Base-by-base conservation (phyloP, 2,888 invertebrate species). In the Tryphoninae sp. region DNA sequence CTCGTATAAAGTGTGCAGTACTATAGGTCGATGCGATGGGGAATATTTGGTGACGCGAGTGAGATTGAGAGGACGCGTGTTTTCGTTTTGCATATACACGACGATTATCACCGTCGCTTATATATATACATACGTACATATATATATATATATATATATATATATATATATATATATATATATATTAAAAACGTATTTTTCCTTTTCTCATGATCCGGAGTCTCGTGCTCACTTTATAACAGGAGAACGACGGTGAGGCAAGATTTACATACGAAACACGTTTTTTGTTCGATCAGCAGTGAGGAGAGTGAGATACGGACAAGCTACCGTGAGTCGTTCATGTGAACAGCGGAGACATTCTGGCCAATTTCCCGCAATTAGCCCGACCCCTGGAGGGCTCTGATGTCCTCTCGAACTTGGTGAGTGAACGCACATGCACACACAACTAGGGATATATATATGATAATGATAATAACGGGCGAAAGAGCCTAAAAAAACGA, bases 221-320 rank as follows among this genome's bases (percentile, higher is more conserved):
- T 19, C 19, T 55, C 55, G 16, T 19, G 55, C 62, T 73, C 45
- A 11, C 49, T 19, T 40, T 22, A 33, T 51, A 73, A 72, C 45
- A 49, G 16, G 22, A 19, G 22, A 58, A 19, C 45, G 33, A 72
- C 51, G 22, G 23, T 22, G 42, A 68, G 69, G 65, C 72, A 69
- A 76, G 83, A 88, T 88, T 88, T 86, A 87, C 87, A 87, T 88
- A 85, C 85, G 85, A 85, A 85, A 85, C 80, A 82, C 78, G 75
- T 86, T 85, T 85, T 84, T 84, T 84, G 81, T 81, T 69, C 33
- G 51, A 65, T 79, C 71, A 65, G 61, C 62, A 74, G 61, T 42
- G 59, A 11, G 26, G 71, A 62, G 61, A 76, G 78, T 81, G 71
- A 71, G 75, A 77, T 58, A 68, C 75, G 62, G 59, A 59, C 76